These are phyloP conservation scores for Chrysoperla carnea DNA, from an alignment of 1,140 invertebrate genomes.

Conservation along the genomic window DNA sequence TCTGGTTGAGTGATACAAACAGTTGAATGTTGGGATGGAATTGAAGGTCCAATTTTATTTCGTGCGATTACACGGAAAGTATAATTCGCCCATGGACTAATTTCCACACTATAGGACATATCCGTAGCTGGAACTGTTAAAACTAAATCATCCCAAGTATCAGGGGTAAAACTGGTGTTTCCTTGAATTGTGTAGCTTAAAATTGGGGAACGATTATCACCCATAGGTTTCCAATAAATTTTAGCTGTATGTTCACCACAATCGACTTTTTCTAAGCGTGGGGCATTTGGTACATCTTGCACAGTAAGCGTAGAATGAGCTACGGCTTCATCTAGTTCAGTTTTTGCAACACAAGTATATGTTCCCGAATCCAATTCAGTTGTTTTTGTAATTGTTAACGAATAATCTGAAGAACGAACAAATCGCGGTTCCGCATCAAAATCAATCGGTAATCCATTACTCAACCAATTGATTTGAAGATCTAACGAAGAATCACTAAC, in stretches of 20 bases:
- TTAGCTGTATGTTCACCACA: conserved; percentile 55
- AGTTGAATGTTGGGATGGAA: conserved; percentile 62
- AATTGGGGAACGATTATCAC: conserved; percentile 90
- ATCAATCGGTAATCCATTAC: conserved; percentile 70
- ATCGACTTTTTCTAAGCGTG: conserved; percentile 40
- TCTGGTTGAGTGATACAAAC: conserved; percentile 75
- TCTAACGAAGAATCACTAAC: conserved; percentile 63
- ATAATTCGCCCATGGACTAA: conserved; percentile 91
- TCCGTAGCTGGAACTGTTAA: conserved; percentile 66
- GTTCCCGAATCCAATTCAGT: conserved; percentile 85
- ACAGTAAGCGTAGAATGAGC: conserved; percentile 81
- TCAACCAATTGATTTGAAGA: conserved; percentile 74
- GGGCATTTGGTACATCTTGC: conserved; percentile 89
- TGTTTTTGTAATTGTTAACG: conserved; percentile 84
- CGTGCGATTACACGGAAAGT: conserved; percentile 86
- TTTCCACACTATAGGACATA: conserved; percentile 43
- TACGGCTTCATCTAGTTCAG: conserved; percentile 66
- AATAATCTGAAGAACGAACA: conserved; percentile 71
- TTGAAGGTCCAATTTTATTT: conserved; percentile 84
- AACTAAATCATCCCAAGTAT: conserved; percentile 69
- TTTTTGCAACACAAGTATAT: conserved; percentile 91
- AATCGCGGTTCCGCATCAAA: conserved; percentile 73
- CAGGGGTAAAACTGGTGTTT: conserved; percentile 87
- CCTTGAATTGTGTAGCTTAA: conserved; percentile 81
- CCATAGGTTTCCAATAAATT: conserved; percentile 70